A percentile compares a stretch with the other conserved stretches of the same genome.
Conservation (phyloP, 2,797 vertebrate species). For the Peromyscus attwateri region DNA sequence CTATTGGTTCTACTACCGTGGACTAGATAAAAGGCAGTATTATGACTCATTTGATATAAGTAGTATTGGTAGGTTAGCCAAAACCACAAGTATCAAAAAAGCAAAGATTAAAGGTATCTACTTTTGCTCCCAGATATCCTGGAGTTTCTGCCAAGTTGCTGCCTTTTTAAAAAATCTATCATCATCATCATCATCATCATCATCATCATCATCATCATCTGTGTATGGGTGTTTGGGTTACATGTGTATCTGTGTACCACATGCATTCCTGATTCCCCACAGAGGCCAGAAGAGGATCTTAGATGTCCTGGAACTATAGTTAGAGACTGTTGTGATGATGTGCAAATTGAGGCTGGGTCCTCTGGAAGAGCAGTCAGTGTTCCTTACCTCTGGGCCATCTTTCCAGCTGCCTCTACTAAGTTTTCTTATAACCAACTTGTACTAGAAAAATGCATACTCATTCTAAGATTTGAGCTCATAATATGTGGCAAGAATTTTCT, state of each 20-base stretch:
- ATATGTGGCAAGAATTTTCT: background rate
- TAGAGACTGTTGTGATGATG: background rate
- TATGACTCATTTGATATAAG: constrained; percentile 43
- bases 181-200: background rate
- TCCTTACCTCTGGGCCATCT: background rate
- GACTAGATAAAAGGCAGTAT: constrained; percentile 20
- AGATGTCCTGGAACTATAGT: background rate
- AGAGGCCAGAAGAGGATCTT: background rate
- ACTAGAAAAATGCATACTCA: background rate
- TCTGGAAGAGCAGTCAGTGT: background rate
- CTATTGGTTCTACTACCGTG: background rate
- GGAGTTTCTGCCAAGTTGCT: background rate
- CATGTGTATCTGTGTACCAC: background rate
- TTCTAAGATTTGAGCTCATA: constrained; percentile 36
- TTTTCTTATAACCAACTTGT: constrained; percentile 1
- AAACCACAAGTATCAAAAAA: constrained; percentile 51
- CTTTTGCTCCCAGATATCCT: constrained; percentile 39
- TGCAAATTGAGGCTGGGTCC: background rate
- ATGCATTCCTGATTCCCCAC: background rate
- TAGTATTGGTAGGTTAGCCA: background rate
- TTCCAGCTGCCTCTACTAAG: background rate
- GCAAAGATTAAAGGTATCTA: background rate
- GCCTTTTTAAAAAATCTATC: background rate
- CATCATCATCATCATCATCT: background rate
- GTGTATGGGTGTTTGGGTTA: background rate